Evolutionary conservation across 2,113 vertebrate genomes (phyloP).

Genomic region (Abramis brama): DNA sequence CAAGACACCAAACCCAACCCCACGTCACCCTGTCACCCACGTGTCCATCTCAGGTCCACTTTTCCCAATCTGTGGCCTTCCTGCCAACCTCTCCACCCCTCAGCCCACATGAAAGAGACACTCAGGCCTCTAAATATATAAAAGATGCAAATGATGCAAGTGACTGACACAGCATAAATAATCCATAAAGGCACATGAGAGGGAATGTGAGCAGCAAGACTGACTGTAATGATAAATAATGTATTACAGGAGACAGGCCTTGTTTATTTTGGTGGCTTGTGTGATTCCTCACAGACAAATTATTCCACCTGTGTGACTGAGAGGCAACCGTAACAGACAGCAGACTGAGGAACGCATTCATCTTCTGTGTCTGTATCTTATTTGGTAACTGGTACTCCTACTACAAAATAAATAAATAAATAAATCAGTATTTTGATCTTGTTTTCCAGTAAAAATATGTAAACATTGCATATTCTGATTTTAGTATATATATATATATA

Average conservation of each 20-base stretch:
- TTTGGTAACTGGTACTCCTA: conserved; percentile 27
- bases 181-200: conserved; percentile 75
- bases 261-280: conserved; percentile 71
- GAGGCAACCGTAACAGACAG: conserved; percentile 65
- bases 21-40: conserved; percentile 49
- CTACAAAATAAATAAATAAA: conserved; percentile 3
- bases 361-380: conserved; percentile 48
- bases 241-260: conserved; percentile 70
- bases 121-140: conserved; percentile 55
- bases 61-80: conserved; percentile 48
- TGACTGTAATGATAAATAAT: conserved; percentile 73
- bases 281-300: conserved; percentile 69
- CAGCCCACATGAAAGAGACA: conserved; percentile 60
- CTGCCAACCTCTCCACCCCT: conserved; percentile 55
- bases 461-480: not conserved
- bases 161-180: conserved; percentile 74
- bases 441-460: not conserved
- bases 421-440: not conserved
- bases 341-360: conserved; percentile 50
- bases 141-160: conserved; percentile 67
- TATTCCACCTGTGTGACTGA: conserved; percentile 69
- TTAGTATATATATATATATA: no score
- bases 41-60: conserved; percentile 41
- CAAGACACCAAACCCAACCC: conserved; percentile 36
- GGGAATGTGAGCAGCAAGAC: conserved; percentile 63